These are phyloP conservation scores for Argyrosomus japonicus DNA, from an alignment of 2,113 vertebrate genomes.

Conservation along the genomic window DNA sequence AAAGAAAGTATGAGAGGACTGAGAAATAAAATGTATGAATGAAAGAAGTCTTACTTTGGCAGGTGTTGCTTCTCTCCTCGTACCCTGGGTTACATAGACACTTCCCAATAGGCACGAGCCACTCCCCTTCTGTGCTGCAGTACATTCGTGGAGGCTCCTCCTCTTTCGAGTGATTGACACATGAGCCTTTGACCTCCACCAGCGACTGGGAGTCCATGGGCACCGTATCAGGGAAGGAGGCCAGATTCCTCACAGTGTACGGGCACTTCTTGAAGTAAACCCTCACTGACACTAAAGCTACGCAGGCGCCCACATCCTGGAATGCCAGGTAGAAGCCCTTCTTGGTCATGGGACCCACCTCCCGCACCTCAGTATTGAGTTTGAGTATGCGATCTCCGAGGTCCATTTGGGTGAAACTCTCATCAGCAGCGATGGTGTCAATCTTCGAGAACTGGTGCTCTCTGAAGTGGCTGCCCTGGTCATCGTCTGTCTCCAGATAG, in stretches of 20 bases:
- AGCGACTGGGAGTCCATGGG: slow-evolving; percentile 97
- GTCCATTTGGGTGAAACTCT: slow-evolving; percentile 99
- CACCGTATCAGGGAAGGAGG: slow-evolving; percentile 96
- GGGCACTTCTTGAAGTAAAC: slow-evolving; percentile 99
- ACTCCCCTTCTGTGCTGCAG: slow-evolving; percentile 98
- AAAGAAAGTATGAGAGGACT: not conserved
- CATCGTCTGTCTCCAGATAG: slow-evolving; percentile 95
- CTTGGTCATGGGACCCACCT: slow-evolving; percentile 93
- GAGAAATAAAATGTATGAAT: slow-evolving; percentile 6
- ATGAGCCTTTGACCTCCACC: slow-evolving; percentile 96
- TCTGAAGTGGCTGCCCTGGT: slow-evolving; percentile 92
- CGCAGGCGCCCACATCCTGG: slow-evolving; percentile 88
- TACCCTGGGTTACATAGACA: slow-evolving; percentile 95
- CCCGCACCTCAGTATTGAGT: slow-evolving; percentile 96
- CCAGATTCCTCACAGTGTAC: slow-evolving; percentile 94
- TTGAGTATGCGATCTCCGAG: slow-evolving; percentile 98
- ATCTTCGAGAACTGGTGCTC: slow-evolving; percentile 97
- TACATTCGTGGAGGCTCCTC: slow-evolving; percentile 98
- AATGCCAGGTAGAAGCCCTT: slow-evolving; percentile 98
- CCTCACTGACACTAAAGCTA: slow-evolving; percentile 86
- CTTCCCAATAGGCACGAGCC: slow-evolving; percentile 99
- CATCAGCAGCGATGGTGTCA: slow-evolving; percentile 98
- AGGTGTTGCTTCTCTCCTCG: slow-evolving; percentile 91
- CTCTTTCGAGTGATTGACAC: slow-evolving; percentile 98
- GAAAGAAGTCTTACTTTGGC: slow-evolving; percentile 90